Conservation (phyloP, 2,113 vertebrate genomes). For the Nanorana parkeri region DNA sequence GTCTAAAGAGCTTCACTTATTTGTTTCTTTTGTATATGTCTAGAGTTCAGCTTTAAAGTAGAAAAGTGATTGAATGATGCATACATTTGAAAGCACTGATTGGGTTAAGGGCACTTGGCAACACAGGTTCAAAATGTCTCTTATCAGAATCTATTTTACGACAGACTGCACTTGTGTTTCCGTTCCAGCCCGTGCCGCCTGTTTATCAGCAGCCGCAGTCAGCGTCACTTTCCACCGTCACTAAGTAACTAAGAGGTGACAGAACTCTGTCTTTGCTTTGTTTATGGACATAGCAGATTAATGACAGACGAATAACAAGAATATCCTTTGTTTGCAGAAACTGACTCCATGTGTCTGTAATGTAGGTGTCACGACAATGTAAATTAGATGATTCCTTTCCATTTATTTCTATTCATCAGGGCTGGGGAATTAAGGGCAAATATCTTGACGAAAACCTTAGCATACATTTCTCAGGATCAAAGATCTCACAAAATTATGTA, state of each 20-base stretch:
- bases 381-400: neutral
- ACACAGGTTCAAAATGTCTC: neutral
- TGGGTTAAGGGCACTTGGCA: neutral
- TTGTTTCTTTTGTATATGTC: too few species aligned
- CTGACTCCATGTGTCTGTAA: neutral
- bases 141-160: constrained; percentile 44
- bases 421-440: neutral
- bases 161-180: constrained; percentile 45
- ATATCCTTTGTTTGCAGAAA: neutral
- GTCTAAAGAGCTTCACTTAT: too few species aligned
- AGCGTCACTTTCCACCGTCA: constrained; percentile 56
- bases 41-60: too few species aligned
- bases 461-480: neutral
- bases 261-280: constrained; percentile 27
- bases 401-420: neutral
- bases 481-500: neutral
- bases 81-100: neutral
- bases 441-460: neutral
- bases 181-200: neutral
- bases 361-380: neutral
- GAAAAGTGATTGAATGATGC: too few species aligned
- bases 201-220: constrained; percentile 46
- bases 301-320: constrained; percentile 11
- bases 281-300: constrained; percentile 23
- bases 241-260: constrained; percentile 65